Base-by-base conservation (phyloP, 30 jellyfish, hydroid and myxozoan genomes). In the Chironex yamaguchii region DNA sequence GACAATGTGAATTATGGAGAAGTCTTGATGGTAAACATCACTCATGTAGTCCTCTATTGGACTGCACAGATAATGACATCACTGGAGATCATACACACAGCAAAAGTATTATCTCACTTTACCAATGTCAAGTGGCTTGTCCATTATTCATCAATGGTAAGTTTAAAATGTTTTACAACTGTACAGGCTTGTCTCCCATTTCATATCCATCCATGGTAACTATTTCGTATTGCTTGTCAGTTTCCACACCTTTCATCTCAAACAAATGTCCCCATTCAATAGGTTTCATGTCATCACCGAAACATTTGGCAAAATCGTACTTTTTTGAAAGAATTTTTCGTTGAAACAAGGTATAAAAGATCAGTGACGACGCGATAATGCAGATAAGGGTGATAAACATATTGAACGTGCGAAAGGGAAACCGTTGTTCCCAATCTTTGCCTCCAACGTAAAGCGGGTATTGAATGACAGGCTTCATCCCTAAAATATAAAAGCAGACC, bases 381-480 rank as follows among this genome's bases (percentile, higher is more conserved):
- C 80, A 62, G 81, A 90, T 1, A 42, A 90, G 30, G 2, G 99
- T 83, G 35, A 95, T 69, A 64, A 89, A 42, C 97, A 89, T 95
- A 51, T 91, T 71, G 22, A 95, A 90, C 2, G 97, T 84, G 36
- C 99, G 97, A 71, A 95, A 95, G 34, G 99, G 99, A 79, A 95
- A 95, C 49, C 67, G 35, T 54, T 93, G 98, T 1, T n/a, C 4
- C 1, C 79, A 75, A 1, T 84, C 54, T 3, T 36, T 36, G 36
- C 33, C 31, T 14, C 35, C 76, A 30, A 71, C 82, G 88, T 81
- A 89, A 13, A 62, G 28, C 0, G 99, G 99, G 62, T 84, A 95
- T 36, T 86, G 49, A 52, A 95, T 84, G n/a, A 74, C 92, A 11
- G 99, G 92, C 29, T 69, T 78, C 86, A 95, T 75, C 17, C 88